A percentile compares a stretch with the other conserved stretches of the same genome.
Evolutionary conservation across 2,797 vertebrate genomes (phyloP).

Genomic region (Tragelaphus oryx): DNA sequence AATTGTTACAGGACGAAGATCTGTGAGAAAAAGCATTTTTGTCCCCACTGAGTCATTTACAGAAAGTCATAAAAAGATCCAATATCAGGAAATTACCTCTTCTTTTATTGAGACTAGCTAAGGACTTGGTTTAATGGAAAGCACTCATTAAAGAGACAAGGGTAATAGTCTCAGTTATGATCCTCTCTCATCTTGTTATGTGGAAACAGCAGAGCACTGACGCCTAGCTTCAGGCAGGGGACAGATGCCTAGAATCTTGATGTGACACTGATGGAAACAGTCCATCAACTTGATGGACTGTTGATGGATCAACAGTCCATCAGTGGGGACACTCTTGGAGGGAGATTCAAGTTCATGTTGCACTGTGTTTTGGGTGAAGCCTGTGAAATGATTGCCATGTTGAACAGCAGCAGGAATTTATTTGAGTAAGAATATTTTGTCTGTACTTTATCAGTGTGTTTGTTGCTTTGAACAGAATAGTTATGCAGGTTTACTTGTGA

Average conservation of each 20-base stretch:
- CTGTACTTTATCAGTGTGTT: not conserved
- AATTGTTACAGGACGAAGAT: not conserved
- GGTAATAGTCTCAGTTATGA: not conserved
- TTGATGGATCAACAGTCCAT: too few species aligned
- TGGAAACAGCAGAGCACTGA: not conserved
- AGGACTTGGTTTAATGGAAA: not conserved
- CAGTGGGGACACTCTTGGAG: not conserved
- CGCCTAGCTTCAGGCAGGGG: not conserved
- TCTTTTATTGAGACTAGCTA: constrained; percentile 13
- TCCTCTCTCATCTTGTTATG: not conserved
- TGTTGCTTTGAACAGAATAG: not conserved
- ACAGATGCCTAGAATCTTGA: not conserved
- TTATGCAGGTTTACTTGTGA: not conserved
- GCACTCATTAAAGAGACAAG: not conserved
- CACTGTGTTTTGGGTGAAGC: not conserved
- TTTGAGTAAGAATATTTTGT: not conserved
- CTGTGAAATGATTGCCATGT: not conserved
- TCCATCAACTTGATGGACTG: not conserved
- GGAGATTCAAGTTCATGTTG: not conserved
- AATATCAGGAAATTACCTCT: constrained; percentile 38
- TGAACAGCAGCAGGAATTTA: not conserved
- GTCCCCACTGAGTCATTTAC: not conserved
- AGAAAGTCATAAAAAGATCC: constrained; percentile 9
- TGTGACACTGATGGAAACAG: not conserved
- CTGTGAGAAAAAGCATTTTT: not conserved